phyloP scores from a whole-genome alignment of 2,113 vertebrate genomes.

The Indri indri region DNA sequence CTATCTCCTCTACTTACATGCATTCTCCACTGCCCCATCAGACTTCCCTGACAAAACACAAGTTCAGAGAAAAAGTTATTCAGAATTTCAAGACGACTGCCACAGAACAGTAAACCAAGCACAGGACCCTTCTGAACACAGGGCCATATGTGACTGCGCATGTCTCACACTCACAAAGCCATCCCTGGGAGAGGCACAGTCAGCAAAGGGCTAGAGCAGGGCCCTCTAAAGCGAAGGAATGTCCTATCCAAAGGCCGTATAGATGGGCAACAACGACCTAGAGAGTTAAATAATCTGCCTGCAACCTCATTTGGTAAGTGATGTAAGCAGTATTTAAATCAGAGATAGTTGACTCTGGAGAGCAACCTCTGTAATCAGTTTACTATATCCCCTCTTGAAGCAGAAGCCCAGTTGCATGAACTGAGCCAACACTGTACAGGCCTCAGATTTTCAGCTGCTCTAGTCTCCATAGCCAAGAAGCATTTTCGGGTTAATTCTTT shows the following conservation, averaged over 20 bases:
- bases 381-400: background rate
- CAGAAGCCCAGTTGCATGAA: background rate
- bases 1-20: background rate
- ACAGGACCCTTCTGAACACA: background rate
- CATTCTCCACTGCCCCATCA: background rate
- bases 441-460: background rate
- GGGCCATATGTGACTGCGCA: background rate
- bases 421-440: background rate
- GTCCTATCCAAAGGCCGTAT: background rate
- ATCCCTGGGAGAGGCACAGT: background rate
- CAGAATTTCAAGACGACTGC: background rate
- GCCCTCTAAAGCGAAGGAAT: background rate
- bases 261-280: background rate
- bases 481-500: background rate
- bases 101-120: background rate
- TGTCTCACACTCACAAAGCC: background rate
- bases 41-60: background rate
- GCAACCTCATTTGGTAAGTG: background rate
- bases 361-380: background rate
- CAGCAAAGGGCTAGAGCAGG: background rate
- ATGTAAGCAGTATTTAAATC: background rate
- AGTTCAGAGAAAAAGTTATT: background rate
- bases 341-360: background rate
- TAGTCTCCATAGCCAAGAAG: background rate
- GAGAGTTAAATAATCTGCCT: background rate